Conservation (phyloP, 1,140 invertebrate species). For the Parasteatoda tepidariorum region DNA sequence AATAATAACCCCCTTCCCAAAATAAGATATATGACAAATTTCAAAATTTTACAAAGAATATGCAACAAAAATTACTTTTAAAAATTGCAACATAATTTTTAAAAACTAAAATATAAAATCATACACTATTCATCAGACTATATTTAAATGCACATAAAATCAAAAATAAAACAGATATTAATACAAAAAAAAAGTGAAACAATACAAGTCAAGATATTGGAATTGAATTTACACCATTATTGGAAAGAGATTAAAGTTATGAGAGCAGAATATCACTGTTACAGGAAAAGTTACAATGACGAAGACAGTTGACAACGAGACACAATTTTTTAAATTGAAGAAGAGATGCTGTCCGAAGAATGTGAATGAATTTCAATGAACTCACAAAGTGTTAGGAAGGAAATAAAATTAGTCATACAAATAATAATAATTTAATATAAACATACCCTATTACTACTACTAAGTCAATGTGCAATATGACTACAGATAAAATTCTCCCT, state of each 20-base stretch:
- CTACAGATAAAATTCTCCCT: conserved; percentile 57
- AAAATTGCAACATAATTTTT: too few species aligned
- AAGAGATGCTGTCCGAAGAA: neutral
- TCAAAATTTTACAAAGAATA: too few species aligned
- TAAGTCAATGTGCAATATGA: conserved; percentile 59
- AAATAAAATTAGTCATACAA: conserved; percentile 21
- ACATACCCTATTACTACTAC: conserved; percentile 59
- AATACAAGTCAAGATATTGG: too few species aligned
- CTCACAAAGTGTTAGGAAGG: conserved; percentile 27
- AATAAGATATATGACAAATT: too few species aligned
- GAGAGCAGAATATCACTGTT: neutral
- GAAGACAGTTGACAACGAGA: neutral
- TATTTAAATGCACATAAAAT: too few species aligned
- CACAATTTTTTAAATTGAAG: neutral
- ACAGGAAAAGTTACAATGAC: neutral
- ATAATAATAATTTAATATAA: conserved; percentile 37
- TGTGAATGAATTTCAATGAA: conserved; percentile 5
- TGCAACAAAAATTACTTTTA: too few species aligned
- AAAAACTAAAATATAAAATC: too few species aligned
- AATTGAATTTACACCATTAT: neutral
- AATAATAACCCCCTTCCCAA: too few species aligned
- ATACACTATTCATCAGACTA: too few species aligned
- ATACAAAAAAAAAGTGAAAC: too few species aligned
- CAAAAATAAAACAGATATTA: too few species aligned
- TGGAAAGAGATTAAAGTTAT: neutral